Evolutionary conservation across 2,888 invertebrate species (phyloP).

Genomic region (Ellobium chinense): DNA sequence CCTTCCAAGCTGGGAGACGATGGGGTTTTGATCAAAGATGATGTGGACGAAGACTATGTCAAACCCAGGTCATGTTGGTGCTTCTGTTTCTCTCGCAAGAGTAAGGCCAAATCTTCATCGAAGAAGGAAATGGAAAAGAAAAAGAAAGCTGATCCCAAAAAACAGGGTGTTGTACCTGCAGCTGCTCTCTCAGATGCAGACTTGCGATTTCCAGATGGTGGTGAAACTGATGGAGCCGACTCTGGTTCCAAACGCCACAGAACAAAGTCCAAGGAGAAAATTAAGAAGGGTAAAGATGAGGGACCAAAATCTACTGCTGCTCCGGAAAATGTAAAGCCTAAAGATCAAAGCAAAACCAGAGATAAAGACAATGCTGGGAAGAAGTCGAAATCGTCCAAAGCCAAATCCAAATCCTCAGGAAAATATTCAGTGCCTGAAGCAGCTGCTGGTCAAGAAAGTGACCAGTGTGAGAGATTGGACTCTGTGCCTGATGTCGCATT

Average conservation of each 20-base stretch:
- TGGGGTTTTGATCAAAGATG: conserved; percentile 52
- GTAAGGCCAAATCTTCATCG: conserved; percentile 31
- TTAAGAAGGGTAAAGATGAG: conserved; percentile 23
- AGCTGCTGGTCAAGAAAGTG: background rate
- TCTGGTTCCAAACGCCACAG: conserved; percentile 19
- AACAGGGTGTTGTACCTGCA: background rate
- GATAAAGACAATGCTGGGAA: conserved; percentile 14
- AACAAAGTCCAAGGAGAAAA: conserved; percentile 40
- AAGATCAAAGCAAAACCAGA: background rate
- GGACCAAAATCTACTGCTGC: background rate
- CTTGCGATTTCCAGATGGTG: background rate
- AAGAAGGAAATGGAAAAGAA: conserved; percentile 50
- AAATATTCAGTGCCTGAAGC: conserved; percentile 6
- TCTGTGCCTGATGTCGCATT: background rate
- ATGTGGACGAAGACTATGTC: conserved; percentile 56
- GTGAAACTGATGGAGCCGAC: background rate
- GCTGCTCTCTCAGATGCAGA: background rate
- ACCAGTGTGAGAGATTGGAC: background rate
- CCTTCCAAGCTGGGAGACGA: conserved; percentile 30
- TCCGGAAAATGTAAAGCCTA: background rate
- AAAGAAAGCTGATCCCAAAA: conserved; percentile 26
- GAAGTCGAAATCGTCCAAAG: conserved; percentile 6
- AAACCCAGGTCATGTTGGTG: conserved; percentile 61
- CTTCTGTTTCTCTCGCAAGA: conserved; percentile 57
- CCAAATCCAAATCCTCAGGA: conserved; percentile 17